Percentiles rank a stretch among this genome's conserved stretches.
phyloP scores from a whole-genome alignment of 2,888 invertebrate species.

The Drepanosiphum platanoidis region DNA sequence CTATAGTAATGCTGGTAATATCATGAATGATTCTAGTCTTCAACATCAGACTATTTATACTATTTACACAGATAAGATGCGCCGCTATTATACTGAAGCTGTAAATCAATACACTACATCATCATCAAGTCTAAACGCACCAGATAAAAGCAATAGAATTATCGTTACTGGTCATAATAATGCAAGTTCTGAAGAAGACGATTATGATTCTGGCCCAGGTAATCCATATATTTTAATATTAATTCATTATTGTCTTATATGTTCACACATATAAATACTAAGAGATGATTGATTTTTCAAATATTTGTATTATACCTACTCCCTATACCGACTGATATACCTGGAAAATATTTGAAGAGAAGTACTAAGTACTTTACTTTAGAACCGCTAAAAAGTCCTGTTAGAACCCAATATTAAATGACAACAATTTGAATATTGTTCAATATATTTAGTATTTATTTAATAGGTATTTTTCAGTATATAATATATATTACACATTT shows the following conservation, averaged over 20 bases:
- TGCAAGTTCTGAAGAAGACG: slow-evolving; percentile 28
- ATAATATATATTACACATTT: too few species aligned
- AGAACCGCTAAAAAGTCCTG: too few species aligned
- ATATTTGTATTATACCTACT: background rate
- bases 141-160: background rate
- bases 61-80: slow-evolving; percentile 40
- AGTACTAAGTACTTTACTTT: too few species aligned
- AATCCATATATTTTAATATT: background rate
- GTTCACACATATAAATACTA: background rate
- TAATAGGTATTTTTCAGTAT: too few species aligned
- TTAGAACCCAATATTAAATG: too few species aligned
- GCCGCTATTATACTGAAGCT: slow-evolving; percentile 42
- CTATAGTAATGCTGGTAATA: slow-evolving; percentile 11
- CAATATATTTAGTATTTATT: too few species aligned
- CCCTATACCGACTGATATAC: too few species aligned
- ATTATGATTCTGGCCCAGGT: slow-evolving; percentile 20
- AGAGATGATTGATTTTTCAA: background rate
- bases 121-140: background rate
- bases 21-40: background rate
- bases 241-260: background rate
- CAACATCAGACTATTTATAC: slow-evolving; percentile 35
- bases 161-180: background rate
- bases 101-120: slow-evolving; percentile 30
- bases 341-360: too few species aligned
- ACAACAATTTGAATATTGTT: too few species aligned